A percentile compares a stretch with the other conserved stretches of the same genome.
Evolutionary conservation across 2,797 vertebrate species (phyloP).

Genomic region (Hafferia zeledoni): DNA sequence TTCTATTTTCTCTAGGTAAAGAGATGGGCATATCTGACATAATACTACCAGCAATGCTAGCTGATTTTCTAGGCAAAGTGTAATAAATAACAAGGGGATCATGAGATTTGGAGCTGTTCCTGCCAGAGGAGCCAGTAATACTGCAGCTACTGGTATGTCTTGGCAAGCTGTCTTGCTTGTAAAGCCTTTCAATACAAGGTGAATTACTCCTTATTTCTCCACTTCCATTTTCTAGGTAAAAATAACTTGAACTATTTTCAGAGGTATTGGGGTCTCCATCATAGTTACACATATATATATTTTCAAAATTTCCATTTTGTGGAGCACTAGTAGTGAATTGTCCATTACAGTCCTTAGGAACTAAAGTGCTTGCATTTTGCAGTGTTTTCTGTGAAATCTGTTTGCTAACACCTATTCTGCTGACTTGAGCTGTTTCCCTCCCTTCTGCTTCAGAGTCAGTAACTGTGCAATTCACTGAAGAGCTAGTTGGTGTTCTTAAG

Average conservation of each 20-base stretch:
- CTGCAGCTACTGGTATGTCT: conserved; percentile 12
- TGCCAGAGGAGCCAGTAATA: not conserved
- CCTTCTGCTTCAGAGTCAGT: not conserved
- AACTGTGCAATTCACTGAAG: not conserved
- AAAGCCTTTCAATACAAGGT: conserved; percentile 49
- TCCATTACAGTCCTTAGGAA: not conserved
- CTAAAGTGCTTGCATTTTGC: conserved; percentile 37
- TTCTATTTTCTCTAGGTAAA: conserved; percentile 47
- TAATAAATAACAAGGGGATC: conserved; percentile 56
- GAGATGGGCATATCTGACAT: conserved; percentile 31
- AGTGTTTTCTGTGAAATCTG: conserved; percentile 12
- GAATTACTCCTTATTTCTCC: conserved; percentile 4
- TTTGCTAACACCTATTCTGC: not conserved
- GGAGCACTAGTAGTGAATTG: not conserved
- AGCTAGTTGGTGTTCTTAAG: not conserved
- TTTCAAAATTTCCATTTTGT: not conserved
- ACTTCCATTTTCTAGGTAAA: conserved; percentile 47
- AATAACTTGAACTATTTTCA: conserved; percentile 21
- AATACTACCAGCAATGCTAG: conserved; percentile 41
- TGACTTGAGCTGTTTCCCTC: not conserved
- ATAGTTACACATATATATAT: not conserved
- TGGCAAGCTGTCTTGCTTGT: not conserved
- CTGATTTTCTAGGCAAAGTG: conserved; percentile 74
- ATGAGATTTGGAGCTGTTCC: conserved; percentile 2
- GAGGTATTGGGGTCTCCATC: not conserved